Conservation (phyloP, 2,888 invertebrate species). For the Cecidostiba fungosa region DNA sequence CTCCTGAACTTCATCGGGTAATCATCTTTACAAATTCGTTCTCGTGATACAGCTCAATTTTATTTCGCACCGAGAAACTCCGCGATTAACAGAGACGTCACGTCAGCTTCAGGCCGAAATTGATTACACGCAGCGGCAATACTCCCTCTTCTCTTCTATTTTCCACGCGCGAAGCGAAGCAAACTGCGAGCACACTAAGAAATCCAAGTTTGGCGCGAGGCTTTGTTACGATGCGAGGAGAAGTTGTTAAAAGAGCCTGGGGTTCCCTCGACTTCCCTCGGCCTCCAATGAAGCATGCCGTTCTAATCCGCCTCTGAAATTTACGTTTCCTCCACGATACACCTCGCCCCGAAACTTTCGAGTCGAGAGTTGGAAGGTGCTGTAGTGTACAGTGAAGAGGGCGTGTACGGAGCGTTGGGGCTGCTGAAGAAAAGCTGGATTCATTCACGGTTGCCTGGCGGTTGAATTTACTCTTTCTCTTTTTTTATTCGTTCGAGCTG, state of each 20-base stretch:
- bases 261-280: neutral
- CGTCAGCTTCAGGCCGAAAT: neutral
- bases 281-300: neutral
- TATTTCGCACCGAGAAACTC: neutral
- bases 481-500: too few species aligned
- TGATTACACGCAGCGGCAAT: slow-evolving; percentile 16
- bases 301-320: slow-evolving; percentile 63
- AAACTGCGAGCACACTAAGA: neutral
- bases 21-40: neutral
- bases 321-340: slow-evolving; percentile 55
- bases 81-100: neutral
- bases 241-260: slow-evolving; percentile 32
- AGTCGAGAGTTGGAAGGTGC: neutral
- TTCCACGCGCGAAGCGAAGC: neutral
- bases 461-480: too few species aligned
- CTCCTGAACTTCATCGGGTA: neutral
- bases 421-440: neutral
- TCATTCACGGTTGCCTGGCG: neutral
- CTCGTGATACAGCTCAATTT: neutral
- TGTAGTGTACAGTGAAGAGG: neutral
- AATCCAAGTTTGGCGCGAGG: slow-evolving; percentile 21
- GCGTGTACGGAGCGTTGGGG: neutral
- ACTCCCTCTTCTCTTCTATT: neutral
- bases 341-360: neutral
- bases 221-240: slow-evolving; percentile 21